Evolutionary conservation across 2,888 invertebrate species (phyloP).

Genomic region (Charanyca ferruginea): DNA sequence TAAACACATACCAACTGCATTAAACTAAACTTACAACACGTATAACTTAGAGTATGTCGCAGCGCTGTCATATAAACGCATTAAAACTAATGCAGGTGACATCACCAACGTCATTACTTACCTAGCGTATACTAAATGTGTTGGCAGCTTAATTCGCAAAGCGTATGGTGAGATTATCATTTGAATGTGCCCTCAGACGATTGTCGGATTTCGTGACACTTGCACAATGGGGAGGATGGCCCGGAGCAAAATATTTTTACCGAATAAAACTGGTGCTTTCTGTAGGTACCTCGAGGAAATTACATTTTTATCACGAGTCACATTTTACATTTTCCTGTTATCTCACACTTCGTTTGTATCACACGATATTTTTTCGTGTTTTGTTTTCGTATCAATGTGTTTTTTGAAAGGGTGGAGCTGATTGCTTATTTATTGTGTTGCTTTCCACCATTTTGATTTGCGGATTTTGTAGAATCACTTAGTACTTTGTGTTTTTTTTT

Average conservation of each 20-base stretch:
- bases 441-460: slow-evolving; percentile 20
- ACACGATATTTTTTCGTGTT: slow-evolving; percentile 59
- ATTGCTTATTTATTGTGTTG: slow-evolving; percentile 43
- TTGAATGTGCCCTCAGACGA: slow-evolving; percentile 89
- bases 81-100: slow-evolving; percentile 61
- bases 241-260: slow-evolving; percentile 81
- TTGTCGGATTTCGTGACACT: slow-evolving; percentile 87
- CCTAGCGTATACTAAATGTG: slow-evolving; percentile 69
- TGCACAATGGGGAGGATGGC: slow-evolving; percentile 83
- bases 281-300: slow-evolving; percentile 76
- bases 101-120: slow-evolving; percentile 56
- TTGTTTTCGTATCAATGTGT: slow-evolving; percentile 64
- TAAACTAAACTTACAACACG: slow-evolving; percentile 42
- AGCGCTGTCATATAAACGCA: slow-evolving; percentile 57
- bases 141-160: slow-evolving; percentile 79
- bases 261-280: slow-evolving; percentile 81
- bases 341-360: slow-evolving; percentile 71
- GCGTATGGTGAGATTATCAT: slow-evolving; percentile 89
- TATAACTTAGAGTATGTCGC: slow-evolving; percentile 39
- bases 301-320: slow-evolving; percentile 84
- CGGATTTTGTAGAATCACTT: not conserved
- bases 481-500: not conserved
- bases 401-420: slow-evolving; percentile 34
- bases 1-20: slow-evolving; percentile 55
- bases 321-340: slow-evolving; percentile 75